phyloP scores from a whole-genome alignment of 2,888 invertebrate genomes.

The Ecdyonurus torrentis region DNA sequence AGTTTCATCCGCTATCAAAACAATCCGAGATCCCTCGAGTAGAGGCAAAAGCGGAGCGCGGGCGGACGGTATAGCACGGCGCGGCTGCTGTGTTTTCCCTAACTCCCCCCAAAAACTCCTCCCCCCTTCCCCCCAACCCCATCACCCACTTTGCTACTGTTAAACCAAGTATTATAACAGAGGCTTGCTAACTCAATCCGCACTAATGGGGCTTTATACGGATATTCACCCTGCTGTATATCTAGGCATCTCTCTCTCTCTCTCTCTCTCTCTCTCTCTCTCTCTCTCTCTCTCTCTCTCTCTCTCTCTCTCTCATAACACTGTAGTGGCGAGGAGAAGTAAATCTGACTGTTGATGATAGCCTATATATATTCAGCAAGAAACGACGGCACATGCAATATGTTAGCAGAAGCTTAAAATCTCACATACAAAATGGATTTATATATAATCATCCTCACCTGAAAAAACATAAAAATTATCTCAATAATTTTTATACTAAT shows the following conservation, averaged over 20 bases:
- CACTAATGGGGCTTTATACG: not conserved
- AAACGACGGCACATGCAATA: too few relatives aligned
- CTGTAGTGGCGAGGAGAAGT: not conserved
- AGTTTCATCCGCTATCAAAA: not conserved
- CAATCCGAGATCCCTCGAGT: not conserved
- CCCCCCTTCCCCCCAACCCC: not conserved
- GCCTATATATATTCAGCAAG: not conserved
- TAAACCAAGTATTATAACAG: not conserved
- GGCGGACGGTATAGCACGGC: not conserved
- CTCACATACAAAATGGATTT: not conserved
- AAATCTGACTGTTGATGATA: not conserved
- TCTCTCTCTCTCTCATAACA: not conserved
- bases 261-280: not conserved
- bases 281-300: not conserved
- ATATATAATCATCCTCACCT: not conserved
- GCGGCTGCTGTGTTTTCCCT: not conserved
- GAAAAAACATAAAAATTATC: not conserved
- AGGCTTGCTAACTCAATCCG: not conserved
- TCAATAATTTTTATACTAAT: too few relatives aligned
- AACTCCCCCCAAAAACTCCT: not conserved
- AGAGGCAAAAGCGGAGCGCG: not conserved
- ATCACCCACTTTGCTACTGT: conserved; percentile 2
- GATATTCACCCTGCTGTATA: not conserved
- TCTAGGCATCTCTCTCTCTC: not conserved
- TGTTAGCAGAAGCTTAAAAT: not conserved